Conservation (phyloP, 2,797 vertebrate species). For the Hippopotamyrus pictus region DNA sequence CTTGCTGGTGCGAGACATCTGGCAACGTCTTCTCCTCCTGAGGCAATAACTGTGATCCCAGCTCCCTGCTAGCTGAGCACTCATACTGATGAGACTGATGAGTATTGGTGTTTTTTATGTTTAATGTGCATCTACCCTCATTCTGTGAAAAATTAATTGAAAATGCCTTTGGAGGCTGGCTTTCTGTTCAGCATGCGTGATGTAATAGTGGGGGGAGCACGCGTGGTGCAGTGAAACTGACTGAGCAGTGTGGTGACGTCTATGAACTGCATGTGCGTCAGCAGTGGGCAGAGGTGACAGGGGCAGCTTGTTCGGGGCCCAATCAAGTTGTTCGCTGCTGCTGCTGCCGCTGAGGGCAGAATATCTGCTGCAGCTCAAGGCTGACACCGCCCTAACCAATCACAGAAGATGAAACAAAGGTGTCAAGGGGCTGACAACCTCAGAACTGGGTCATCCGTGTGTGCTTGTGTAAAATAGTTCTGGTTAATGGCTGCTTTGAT, state of each 20-base stretch:
- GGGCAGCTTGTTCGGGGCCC: background rate
- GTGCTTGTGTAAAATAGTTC: background rate
- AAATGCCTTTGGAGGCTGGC: background rate
- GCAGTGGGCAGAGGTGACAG: background rate
- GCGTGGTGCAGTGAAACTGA: background rate
- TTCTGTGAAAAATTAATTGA: background rate
- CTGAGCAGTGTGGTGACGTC: background rate
- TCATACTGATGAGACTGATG: background rate
- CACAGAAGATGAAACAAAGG: background rate
- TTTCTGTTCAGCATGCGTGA: background rate
- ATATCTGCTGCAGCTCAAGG: background rate
- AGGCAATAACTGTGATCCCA: background rate
- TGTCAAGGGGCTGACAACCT: background rate
- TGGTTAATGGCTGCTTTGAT: background rate
- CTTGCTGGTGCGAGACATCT: background rate
- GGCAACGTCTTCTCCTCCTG: background rate
- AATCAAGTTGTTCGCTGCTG: background rate
- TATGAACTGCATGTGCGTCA: background rate
- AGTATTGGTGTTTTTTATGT: background rate
- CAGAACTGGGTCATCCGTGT: background rate
- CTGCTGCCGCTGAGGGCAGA: background rate
- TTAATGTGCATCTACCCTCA: background rate
- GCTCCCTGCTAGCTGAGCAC: background rate
- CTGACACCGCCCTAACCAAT: background rate
- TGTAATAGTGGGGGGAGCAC: background rate